Evolutionary conservation across 2,113 vertebrate genomes (phyloP), one percentile per base, ranked within the genome.

Genomic region (Brienomyrus brachyistius): DNA sequence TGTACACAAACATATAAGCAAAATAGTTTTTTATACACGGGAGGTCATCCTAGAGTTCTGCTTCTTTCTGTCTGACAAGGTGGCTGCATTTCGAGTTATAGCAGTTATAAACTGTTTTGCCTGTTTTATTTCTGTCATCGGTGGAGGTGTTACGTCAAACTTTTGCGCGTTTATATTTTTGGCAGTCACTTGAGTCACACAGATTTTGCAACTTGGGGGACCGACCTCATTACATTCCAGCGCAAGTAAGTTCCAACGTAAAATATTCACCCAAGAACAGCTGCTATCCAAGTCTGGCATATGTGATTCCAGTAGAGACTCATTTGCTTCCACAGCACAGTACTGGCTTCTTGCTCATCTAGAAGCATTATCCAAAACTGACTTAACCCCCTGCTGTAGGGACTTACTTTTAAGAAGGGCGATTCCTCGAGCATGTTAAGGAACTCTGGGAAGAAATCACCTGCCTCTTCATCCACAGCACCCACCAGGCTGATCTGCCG

Each of bases 401-500:
- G 48, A 91, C 97, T 98, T 96, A 98, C 98, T 96, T 99, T 97
- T 94, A 99, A 95, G 95, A 99, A 99, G 52, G 97, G 97, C 31
- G 98, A 99, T 90, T 98, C 96, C 93, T 98, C 97, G 94, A 99
- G 94, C 97, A 99, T 97, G 95, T 95, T 93, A 91, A 99, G 96
- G 94, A 99, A 99, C 92, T 99, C 98, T 92, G 98, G 98, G 94
- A 99, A 99, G 92, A 97, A 99, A 95, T 98, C 96, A 47, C 98
- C 98, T 88, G 99, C 98, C 95, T 99, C 98, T 93, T 99, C 98
- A 92, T 99, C 98, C 93, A 99, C 98, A 11, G 98, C 98, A 93
- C 98, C 98, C 94, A 99, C 98, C 94, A 99, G 95, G 94, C 98
- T 99, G 95, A 99, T 98, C 92, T 99, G 98, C 92, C 98, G 95